These are phyloP conservation scores for Lasiurus cinereus DNA, from an alignment of 2,113 vertebrate genomes.

Conservation along the genomic window DNA sequence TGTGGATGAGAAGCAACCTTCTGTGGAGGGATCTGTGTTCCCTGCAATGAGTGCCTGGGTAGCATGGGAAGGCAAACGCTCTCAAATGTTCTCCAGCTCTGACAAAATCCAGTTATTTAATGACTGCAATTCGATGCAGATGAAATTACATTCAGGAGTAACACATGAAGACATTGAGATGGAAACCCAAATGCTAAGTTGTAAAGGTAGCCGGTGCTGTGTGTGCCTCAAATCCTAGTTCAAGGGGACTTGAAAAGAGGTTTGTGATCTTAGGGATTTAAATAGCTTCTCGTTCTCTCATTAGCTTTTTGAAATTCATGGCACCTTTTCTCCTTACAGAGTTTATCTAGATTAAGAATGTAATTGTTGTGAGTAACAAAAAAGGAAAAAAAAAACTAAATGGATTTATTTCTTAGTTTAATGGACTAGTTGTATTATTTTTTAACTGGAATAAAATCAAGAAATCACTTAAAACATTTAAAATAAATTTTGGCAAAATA, in stretches of 20 bases:
- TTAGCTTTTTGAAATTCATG: slow-evolving; percentile 60
- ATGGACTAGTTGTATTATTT: slow-evolving; percentile 41
- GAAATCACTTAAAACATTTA: not conserved
- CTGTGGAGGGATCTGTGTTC: no score
- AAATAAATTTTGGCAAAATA: not conserved
- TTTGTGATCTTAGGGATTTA: slow-evolving; percentile 43
- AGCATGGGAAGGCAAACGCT: slow-evolving; percentile 54
- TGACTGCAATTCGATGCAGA: slow-evolving; percentile 80
- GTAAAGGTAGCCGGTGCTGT: slow-evolving; percentile 68
- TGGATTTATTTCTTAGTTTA: slow-evolving; percentile 64
- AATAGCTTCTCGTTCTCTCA: slow-evolving; percentile 43
- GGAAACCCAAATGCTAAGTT: slow-evolving; percentile 62
- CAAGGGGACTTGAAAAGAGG: not conserved
- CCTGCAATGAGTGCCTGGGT: no score
- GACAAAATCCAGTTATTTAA: slow-evolving; percentile 75
- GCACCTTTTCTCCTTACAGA: not conserved
- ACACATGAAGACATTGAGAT: slow-evolving; percentile 72
- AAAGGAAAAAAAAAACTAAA: slow-evolving; percentile 52
- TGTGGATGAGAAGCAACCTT: fast-evolving
- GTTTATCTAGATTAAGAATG: slow-evolving; percentile 54
- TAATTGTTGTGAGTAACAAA: slow-evolving; percentile 66
- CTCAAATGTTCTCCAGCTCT: slow-evolving; percentile 62
- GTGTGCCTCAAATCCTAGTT: slow-evolving; percentile 10
- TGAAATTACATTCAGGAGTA: slow-evolving; percentile 77
- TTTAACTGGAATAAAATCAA: not conserved